A percentile compares a stretch with the other conserved stretches of the same genome.
Conservation (phyloP, 2,888 invertebrate species). For the Pseudococcus jackbeardsleyi region DNA sequence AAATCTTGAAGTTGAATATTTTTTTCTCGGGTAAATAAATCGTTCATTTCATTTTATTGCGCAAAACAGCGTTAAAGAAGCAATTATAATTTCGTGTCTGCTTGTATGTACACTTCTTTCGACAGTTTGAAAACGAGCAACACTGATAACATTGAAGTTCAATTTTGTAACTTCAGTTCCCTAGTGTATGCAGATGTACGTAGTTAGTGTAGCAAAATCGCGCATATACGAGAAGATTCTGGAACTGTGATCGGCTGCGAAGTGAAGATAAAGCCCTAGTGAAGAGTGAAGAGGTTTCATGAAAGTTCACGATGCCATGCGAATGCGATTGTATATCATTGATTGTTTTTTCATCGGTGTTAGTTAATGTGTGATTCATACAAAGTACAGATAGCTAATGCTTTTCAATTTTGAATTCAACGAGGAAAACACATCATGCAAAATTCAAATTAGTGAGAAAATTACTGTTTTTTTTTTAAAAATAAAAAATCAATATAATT, state of each 20-base stretch:
- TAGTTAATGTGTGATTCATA: neutral
- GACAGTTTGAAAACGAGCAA: neutral
- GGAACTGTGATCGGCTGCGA: neutral
- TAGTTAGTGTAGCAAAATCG: neutral
- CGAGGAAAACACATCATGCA: no score
- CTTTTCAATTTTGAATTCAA: no score
- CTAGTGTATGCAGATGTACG: no score
- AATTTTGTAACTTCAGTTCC: no score
- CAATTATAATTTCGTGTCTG: neutral
- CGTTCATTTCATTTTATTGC: neutral
- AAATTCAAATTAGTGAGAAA: no score
- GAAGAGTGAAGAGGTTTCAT: no score
- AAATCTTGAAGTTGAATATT: no score
- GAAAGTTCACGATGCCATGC: neutral
- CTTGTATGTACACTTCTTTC: no score
- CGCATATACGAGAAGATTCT: conserved; percentile 22
- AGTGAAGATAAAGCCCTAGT: no score
- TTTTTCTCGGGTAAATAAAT: no score
- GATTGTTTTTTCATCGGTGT: neutral
- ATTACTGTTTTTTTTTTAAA: no score
- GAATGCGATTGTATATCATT: neutral
- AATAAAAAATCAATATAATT: no score
- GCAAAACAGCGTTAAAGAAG: neutral
- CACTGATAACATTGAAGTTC: neutral
- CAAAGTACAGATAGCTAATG: neutral